Evolutionary conservation across 2,113 vertebrate species (phyloP), one percentile per base, ranked within the genome.

Genomic region (Sceloporus tristichus): DNA sequence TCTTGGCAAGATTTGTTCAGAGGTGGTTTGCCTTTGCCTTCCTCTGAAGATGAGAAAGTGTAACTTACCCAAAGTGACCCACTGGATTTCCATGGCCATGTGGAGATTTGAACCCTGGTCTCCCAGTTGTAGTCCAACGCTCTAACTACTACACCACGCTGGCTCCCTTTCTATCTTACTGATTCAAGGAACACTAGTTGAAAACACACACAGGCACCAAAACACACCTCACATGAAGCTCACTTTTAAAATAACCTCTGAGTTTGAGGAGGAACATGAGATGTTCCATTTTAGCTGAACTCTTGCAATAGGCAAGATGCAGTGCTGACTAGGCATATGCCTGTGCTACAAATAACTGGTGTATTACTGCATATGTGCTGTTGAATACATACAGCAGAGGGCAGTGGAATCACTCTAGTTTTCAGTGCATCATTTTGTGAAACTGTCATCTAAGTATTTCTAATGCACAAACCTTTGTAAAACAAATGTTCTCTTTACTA

Each of bases 401-500:
- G 42, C 40, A 77, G 23, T 88, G 79, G 59, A 56, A 66, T 80
- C 21, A 54, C 71, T 83, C 80, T 71, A 88, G 71, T 66, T 71
- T 82, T 80, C 86, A 87, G 23, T n/a, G 40, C 87, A 68, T 68
- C 87, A 54, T 18, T 34, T 34, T 83, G 40, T 40, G 40, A 82
- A 82, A 0, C 53, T 9, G 38, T 25, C 59, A 53, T 66, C 29
- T 82, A 53, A 3, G 4, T 21, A 48, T 56, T 77, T 77, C 56
- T 59, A 53, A 56, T 11, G 29, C n/a, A 56, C 34, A 14, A 71
- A 53, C 34, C 13, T 71, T 74, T 66, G 56, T 70, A 86, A 56
- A 68, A 27, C 59, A 75, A 88, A 42, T 29, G 13, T 77, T 38
- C 14, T 34, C 40, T 48, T 48, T 18, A 54, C 6, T 14, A 82